Percentiles rank a stretch among this genome's conserved stretches.
Conservation (phyloP, 2,888 invertebrate genomes). For the Altica lythri region DNA sequence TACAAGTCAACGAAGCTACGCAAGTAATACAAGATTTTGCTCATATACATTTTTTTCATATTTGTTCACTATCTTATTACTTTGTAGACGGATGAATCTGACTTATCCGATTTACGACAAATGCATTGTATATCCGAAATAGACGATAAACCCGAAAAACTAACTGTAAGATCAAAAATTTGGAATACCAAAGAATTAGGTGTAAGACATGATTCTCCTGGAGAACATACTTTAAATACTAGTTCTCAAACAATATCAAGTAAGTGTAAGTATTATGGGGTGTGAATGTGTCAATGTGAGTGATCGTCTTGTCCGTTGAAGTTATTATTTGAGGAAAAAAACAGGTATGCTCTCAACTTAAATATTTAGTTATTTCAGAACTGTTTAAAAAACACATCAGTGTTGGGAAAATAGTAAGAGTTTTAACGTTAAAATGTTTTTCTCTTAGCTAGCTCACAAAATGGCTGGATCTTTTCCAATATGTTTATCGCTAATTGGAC, state of each 20-base stretch:
- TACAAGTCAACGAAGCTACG: slow-evolving; percentile 78
- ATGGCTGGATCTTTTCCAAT: too few relatives aligned
- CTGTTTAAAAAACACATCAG: too few relatives aligned
- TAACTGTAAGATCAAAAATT: slow-evolving; percentile 60
- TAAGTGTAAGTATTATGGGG: slow-evolving; percentile 22
- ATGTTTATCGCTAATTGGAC: too few relatives aligned
- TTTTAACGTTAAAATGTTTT: too few relatives aligned
- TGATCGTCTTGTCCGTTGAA: too few relatives aligned
- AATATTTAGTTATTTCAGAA: too few relatives aligned
- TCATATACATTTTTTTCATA: slow-evolving; percentile 2
- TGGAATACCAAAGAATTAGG: slow-evolving; percentile 53
- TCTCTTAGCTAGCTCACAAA: too few relatives aligned
- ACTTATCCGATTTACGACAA: slow-evolving; percentile 59
- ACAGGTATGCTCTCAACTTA: too few relatives aligned
- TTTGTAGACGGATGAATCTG: slow-evolving; percentile 71
- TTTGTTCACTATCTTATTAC: slow-evolving; percentile 11
- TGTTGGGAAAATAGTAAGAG: too few relatives aligned
- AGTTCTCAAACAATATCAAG: slow-evolving; percentile 58
- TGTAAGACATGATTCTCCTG: slow-evolving; percentile 52
- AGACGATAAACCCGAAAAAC: slow-evolving; percentile 65
- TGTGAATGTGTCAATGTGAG: neutral
- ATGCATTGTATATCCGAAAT: slow-evolving; percentile 59
- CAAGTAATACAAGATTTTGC: slow-evolving; percentile 66
- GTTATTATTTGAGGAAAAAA: too few relatives aligned
- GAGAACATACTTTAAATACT: slow-evolving; percentile 61